Conservation (phyloP, 2,888 invertebrate species). For the Lasius platythorax region DNA sequence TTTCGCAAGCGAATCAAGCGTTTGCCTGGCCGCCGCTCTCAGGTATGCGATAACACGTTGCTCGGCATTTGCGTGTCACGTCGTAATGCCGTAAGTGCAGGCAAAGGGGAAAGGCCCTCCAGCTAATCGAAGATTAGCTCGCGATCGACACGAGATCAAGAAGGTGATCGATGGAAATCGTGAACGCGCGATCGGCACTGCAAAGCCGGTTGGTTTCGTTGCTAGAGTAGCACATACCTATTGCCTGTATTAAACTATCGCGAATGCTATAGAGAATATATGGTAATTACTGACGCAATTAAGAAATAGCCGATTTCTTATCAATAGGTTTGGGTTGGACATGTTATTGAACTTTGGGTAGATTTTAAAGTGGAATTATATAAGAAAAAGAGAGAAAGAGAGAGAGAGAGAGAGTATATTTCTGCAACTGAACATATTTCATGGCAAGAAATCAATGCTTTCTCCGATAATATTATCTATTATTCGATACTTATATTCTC, state of each 20-base stretch:
- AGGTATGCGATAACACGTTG: slow-evolving; percentile 65
- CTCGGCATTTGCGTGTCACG: slow-evolving; percentile 75
- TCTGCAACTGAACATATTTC: neutral
- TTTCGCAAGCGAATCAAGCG: slow-evolving; percentile 73
- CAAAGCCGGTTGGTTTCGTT: slow-evolving; percentile 28
- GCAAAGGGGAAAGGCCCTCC: slow-evolving; percentile 61
- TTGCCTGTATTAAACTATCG: neutral
- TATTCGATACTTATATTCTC: neutral
- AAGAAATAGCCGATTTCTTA: neutral
- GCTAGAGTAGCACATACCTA: neutral
- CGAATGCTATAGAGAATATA: neutral
- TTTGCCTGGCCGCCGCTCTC: slow-evolving; percentile 59
- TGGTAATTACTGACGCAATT: slow-evolving; percentile 2
- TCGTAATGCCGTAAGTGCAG: slow-evolving; percentile 59
- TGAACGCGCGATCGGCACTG: slow-evolving; percentile 42
- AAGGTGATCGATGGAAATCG: slow-evolving; percentile 67
- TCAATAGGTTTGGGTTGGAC: neutral
- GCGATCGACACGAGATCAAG: slow-evolving; percentile 66
- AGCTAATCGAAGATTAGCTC: slow-evolving; percentile 70
- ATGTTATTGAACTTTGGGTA: neutral
- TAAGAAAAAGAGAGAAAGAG: neutral
- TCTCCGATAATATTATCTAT: neutral
- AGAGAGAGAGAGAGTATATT: neutral
- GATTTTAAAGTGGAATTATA: neutral
- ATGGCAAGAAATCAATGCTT: neutral